A percentile compares a stretch with the other conserved stretches of the same genome.
These are phyloP conservation scores for Drosophila eohydei DNA, from an alignment of 2,888 invertebrate species.

Conservation along the genomic window DNA sequence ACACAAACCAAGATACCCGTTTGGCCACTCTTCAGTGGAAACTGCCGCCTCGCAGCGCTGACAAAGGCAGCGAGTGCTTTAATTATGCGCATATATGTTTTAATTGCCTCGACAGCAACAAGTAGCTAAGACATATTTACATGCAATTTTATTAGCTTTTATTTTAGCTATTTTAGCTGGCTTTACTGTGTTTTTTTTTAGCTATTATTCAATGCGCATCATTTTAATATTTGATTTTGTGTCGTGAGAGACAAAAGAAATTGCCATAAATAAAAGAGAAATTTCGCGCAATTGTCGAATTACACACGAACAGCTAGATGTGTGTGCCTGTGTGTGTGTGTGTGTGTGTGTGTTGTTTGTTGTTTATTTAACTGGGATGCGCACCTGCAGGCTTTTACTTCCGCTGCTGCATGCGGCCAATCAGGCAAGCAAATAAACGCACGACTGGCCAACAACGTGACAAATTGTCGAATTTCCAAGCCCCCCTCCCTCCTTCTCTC, in stretches of 20 bases:
- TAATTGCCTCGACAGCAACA: slow-evolving; percentile 55
- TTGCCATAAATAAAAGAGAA: slow-evolving; percentile 79
- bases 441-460: slow-evolving; percentile 75
- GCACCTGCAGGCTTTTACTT: slow-evolving; percentile 78
- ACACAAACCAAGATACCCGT: neutral
- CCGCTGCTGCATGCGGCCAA: slow-evolving; percentile 57
- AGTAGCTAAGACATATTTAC: slow-evolving; percentile 45
- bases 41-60: slow-evolving; percentile 8
- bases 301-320: slow-evolving; percentile 25
- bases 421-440: slow-evolving; percentile 65
- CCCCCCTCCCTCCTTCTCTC: neutral
- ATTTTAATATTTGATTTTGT: slow-evolving; percentile 67
- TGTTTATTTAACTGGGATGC: slow-evolving; percentile 38
- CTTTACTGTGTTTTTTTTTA: slow-evolving; percentile 12
- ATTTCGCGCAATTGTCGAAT: slow-evolving; percentile 68
- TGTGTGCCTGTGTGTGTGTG: neutral
- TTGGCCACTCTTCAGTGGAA: neutral
- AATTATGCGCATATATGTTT: slow-evolving; percentile 57
- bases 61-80: slow-evolving; percentile 38
- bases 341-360: slow-evolving; percentile 8
- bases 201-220: slow-evolving; percentile 53
- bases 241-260: slow-evolving; percentile 67
- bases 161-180: slow-evolving; percentile 28
- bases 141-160: slow-evolving; percentile 37
- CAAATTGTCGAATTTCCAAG: slow-evolving; percentile 72